phyloP scores from a whole-genome alignment of 2,113 vertebrate genomes.

The Amphiprion percula region DNA sequence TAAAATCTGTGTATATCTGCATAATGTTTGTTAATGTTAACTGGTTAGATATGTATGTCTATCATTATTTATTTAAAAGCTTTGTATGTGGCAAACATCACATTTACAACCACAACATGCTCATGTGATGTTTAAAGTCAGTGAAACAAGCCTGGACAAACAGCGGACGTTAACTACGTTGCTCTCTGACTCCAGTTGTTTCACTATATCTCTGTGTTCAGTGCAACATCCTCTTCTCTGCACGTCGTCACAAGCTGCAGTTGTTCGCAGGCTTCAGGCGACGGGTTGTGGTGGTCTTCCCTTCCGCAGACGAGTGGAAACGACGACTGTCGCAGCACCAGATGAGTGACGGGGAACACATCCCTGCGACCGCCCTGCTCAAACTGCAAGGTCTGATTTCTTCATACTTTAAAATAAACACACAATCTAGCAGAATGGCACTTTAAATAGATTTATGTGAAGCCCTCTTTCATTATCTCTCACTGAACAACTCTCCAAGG shows the following conservation, averaged over 20 bases:
- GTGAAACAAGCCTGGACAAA: neutral
- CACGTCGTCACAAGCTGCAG: conserved; percentile 88
- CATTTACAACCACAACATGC: too few species aligned
- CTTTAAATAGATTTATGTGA: neutral
- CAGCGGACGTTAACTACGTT: neutral
- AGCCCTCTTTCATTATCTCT: neutral
- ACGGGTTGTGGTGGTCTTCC: conserved; percentile 87
- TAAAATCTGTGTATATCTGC: too few species aligned
- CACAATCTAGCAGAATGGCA: neutral
- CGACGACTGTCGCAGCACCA: conserved; percentile 83
- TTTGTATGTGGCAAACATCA: too few species aligned
- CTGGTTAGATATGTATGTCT: too few species aligned
- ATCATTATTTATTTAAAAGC: too few species aligned
- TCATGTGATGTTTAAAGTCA: neutral
- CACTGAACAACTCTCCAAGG: too few species aligned
- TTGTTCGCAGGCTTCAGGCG: conserved; percentile 87
- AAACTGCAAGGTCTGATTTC: conserved; percentile 89
- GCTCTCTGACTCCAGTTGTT: too few species aligned
- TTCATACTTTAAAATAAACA: neutral
- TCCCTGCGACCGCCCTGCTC: conserved; percentile 89
- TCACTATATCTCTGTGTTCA: conserved; percentile 54
- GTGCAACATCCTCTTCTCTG: conserved; percentile 91
- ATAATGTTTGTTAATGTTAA: too few species aligned
- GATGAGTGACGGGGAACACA: conserved; percentile 80
- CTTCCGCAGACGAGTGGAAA: conserved; percentile 88